Evolutionary conservation across 2,888 invertebrate species (phyloP), one percentile per base, ranked within the genome.

Genomic region (Tetanocera ferruginea): DNA sequence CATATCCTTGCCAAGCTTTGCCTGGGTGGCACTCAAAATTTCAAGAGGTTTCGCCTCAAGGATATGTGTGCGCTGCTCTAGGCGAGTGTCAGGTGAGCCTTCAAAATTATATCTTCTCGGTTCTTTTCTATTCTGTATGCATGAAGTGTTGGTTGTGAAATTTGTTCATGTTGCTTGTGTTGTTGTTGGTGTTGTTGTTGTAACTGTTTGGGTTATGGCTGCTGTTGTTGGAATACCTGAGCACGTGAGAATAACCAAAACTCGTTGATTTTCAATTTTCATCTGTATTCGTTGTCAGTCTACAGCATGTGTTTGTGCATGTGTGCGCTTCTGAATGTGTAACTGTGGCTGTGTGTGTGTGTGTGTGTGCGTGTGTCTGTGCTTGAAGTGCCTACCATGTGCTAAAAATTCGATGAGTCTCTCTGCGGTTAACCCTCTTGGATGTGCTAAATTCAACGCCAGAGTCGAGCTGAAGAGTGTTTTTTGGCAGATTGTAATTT

Each of bases 71-170:
- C 17, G 25, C 69, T 25, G 25, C 28, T 23, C 25, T 14, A 8
- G 55, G 67, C 49, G 25, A 19, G 70, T 74, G 70, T 78, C 78
- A 78, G 78, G 64, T 78, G 78, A 62, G 55, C 55, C 69, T 77
- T 71, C 28, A 57, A 60, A 11, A 19, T 43, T 17, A 34, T 25
- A 19, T 52, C 19, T 25, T 55, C 51, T 67, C 57, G n/a, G 28
- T 37, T 78, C 71, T 23, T 64, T 43, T 37, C 69, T 37, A 76
- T 76, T 79, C 81, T 80, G 82, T 82, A 83, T 83, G 80, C 83
- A 83, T 83, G 76, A 83, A 80, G 78, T 82, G 83, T 80, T 80
- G 77, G 55, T 70, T 80, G 77, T 70, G 69, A 78, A 80, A 81
- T 81, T 82, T 81, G 81, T 81, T 43, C 25, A 57, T 25, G 57